Percentiles rank a stretch among this genome's conserved stretches.
Evolutionary conservation across 35 echinoderm and acorn worm genomes (phyloP).

Genomic region (Anneissia japonica): DNA sequence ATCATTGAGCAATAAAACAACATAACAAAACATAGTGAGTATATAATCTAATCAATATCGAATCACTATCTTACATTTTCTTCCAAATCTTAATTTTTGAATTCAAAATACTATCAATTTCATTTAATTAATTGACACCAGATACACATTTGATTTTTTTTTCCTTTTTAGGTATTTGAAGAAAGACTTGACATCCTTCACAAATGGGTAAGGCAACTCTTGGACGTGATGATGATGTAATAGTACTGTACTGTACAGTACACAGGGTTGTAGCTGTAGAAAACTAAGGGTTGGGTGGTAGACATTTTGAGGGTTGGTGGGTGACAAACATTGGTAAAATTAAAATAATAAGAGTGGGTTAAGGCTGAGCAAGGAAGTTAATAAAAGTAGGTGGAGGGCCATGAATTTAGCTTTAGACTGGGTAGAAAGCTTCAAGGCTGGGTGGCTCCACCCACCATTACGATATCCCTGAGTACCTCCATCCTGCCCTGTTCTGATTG

Average conservation of each 20-base stretch:
- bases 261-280: too few relatives aligned
- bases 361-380: too few relatives aligned
- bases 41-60: neutral
- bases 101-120: neutral
- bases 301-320: neutral
- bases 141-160: constrained; percentile 1
- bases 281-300: neutral
- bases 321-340: too few relatives aligned
- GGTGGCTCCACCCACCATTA: too few relatives aligned
- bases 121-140: neutral
- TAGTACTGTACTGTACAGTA: neutral
- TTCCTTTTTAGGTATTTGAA: constrained; percentile 67
- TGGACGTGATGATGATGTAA: neutral
- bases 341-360: neutral
- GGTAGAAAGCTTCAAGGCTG: too few relatives aligned
- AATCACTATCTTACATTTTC: neutral
- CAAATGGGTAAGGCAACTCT: constrained; percentile 71
- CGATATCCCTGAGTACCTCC: too few relatives aligned
- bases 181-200: constrained; percentile 68
- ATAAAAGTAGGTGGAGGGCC: too few relatives aligned
- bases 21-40: neutral
- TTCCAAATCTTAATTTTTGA: neutral
- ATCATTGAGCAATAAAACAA: neutral
- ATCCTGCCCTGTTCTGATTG: too few relatives aligned
- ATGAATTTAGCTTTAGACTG: too few relatives aligned